These are phyloP conservation scores for Poecilobothrus nobilitatus DNA, from an alignment of 2,888 invertebrate species.

Conservation along the genomic window DNA sequence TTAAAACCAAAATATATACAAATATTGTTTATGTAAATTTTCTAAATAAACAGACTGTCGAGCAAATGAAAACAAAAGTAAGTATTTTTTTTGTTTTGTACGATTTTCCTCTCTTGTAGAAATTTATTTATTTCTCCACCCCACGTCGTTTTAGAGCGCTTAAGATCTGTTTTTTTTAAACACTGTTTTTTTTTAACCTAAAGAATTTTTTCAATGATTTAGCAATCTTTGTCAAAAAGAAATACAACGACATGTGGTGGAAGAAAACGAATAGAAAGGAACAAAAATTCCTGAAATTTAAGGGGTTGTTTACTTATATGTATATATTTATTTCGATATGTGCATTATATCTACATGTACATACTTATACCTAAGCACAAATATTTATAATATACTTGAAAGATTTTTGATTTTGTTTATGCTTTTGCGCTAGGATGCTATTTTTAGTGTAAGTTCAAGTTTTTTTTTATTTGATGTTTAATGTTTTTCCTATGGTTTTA, in stretches of 20 bases:
- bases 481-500: neutral
- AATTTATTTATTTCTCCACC: neutral
- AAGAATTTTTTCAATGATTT: neutral
- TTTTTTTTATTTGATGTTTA: neutral
- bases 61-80: neutral
- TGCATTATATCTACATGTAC: neutral
- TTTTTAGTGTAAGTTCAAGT: neutral
- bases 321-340: neutral
- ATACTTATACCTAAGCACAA: neutral
- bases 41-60: neutral
- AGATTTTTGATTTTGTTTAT: neutral
- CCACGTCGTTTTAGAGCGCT: neutral
- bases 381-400: neutral
- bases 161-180: no score
- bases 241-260: neutral
- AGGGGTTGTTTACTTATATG: neutral
- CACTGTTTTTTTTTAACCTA: no score
- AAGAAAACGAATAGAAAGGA: neutral
- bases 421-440: neutral
- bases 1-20: neutral
- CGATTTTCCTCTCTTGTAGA: neutral
- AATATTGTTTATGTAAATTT: neutral
- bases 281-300: neutral
- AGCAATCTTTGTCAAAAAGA: neutral
- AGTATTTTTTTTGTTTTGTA: neutral